These are phyloP conservation scores for Leptogaster cylindrica DNA, from an alignment of 2,888 invertebrate genomes.

Conservation along the genomic window DNA sequence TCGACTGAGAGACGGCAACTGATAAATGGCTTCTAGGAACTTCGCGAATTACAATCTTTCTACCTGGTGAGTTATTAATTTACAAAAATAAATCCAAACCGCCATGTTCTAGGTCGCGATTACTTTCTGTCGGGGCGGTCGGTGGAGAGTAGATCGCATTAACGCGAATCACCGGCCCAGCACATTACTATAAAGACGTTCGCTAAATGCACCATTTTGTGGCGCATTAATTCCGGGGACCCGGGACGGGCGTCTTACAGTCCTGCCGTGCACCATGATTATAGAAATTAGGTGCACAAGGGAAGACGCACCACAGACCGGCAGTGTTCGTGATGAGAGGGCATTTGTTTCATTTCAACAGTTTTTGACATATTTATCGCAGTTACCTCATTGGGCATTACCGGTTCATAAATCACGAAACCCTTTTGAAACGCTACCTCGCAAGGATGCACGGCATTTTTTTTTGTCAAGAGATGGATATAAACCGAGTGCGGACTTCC, in stretches of 20 bases:
- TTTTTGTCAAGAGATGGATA: no score
- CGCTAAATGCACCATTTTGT: conserved; percentile 45
- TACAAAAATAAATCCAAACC: conserved; percentile 44
- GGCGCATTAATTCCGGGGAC: conserved; percentile 43
- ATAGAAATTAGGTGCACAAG: conserved; percentile 36
- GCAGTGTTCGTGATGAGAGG: conserved; percentile 38
- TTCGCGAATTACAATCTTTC: conserved; percentile 31
- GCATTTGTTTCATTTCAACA: conserved; percentile 40
- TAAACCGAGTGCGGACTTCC: no score
- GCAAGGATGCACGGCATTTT: no score
- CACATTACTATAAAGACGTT: conserved; percentile 43
- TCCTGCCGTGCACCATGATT: conserved; percentile 38
- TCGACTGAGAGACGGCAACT: background rate
- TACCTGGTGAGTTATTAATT: conserved; percentile 45
- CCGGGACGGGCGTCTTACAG: conserved; percentile 21
- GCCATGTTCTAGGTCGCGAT: background rate
- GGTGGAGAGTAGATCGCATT: no score
- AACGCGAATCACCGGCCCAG: conserved; percentile 11
- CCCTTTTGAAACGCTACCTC: no score
- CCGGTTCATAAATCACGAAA: conserved; percentile 39
- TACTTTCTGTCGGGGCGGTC: background rate
- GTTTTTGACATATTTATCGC: conserved; percentile 41
- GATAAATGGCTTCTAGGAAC: conserved; percentile 30
- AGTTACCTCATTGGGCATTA: conserved; percentile 34
- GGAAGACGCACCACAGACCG: background rate